These are phyloP conservation scores for Parochlus steinenii DNA, from an alignment of 2,888 invertebrate species.

Conservation along the genomic window DNA sequence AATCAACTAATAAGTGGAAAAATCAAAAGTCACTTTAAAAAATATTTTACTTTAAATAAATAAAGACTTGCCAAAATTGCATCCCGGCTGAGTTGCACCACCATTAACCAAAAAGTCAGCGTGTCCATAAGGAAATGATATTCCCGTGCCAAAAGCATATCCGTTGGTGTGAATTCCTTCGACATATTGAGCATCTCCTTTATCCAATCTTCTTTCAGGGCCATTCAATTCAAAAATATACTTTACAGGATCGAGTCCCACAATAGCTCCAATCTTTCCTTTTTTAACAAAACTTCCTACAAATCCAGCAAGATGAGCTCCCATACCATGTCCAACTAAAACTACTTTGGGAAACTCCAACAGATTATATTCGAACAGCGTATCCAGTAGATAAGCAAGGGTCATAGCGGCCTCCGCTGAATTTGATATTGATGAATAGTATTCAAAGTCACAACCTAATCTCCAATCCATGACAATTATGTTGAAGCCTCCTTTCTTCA, in stretches of 20 bases:
- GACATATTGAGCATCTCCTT: slow-evolving; percentile 8
- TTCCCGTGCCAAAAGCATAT: slow-evolving; percentile 5
- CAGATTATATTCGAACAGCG: no score
- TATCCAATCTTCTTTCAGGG: slow-evolving; percentile 2
- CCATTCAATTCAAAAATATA: slow-evolving; percentile 1
- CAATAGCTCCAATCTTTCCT: slow-evolving; percentile 2
- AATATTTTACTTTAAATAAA: not conserved
- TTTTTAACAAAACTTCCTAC: slow-evolving; percentile 3
- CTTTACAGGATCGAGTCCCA: slow-evolving; percentile 10
- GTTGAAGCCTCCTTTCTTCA: no score
- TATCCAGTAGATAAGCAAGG: no score
- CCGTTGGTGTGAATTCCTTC: slow-evolving; percentile 10
- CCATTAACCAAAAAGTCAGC: slow-evolving; percentile 8
- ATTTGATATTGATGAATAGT: no score
- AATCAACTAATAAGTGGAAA: no score
- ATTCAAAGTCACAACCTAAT: no score
- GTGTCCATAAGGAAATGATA: slow-evolving; percentile 3
- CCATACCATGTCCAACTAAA: no score
- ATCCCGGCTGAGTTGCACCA: slow-evolving; percentile 7
- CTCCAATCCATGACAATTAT: no score
- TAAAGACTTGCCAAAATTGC: not conserved
- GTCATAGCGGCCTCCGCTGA: no score
- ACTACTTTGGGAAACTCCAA: no score
- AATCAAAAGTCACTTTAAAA: not conserved
- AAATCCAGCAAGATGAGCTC: slow-evolving; percentile 10